Evolutionary conservation across 2,888 invertebrate genomes (phyloP).

Genomic region (Agrotis exclamationis): DNA sequence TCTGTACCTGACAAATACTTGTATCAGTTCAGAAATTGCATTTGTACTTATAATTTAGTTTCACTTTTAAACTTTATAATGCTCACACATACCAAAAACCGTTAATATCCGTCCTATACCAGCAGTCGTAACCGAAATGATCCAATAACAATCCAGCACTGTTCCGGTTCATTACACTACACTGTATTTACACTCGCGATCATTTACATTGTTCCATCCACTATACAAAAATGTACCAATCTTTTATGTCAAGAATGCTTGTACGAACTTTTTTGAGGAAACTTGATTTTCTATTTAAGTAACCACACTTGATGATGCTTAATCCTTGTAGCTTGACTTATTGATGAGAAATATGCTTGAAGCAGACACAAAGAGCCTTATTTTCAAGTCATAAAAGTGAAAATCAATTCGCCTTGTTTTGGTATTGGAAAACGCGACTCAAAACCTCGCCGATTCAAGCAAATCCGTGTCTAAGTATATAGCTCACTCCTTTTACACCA

Average conservation of each 20-base stretch:
- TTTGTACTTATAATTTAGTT: too few relatives aligned
- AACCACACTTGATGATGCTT: too few relatives aligned
- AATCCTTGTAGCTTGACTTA: too few relatives aligned
- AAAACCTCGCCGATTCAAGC: too few relatives aligned
- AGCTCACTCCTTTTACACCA: neutral
- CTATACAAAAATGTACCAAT: constrained; percentile 54
- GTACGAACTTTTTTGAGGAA: constrained; percentile 21
- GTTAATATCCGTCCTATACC: constrained; percentile 16
- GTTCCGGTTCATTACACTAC: constrained; percentile 40
- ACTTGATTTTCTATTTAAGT: neutral
- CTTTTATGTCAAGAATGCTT: constrained; percentile 51
- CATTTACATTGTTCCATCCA: constrained; percentile 27
- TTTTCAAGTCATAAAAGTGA: too few relatives aligned
- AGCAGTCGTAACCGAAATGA: constrained; percentile 49
- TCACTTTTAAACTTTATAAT: neutral
- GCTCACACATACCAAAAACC: constrained; percentile 37
- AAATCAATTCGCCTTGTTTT: too few relatives aligned
- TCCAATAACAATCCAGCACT: constrained; percentile 43
- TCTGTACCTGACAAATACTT: too few relatives aligned
- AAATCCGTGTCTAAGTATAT: too few relatives aligned
- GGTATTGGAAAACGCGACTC: too few relatives aligned
- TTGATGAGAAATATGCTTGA: neutral
- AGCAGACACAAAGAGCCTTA: too few relatives aligned
- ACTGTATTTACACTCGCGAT: constrained; percentile 53
- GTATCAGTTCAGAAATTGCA: too few relatives aligned